These are phyloP conservation scores for Xenentodon cancila DNA, from an alignment of 2,797 vertebrate genomes.

Conservation along the genomic window DNA sequence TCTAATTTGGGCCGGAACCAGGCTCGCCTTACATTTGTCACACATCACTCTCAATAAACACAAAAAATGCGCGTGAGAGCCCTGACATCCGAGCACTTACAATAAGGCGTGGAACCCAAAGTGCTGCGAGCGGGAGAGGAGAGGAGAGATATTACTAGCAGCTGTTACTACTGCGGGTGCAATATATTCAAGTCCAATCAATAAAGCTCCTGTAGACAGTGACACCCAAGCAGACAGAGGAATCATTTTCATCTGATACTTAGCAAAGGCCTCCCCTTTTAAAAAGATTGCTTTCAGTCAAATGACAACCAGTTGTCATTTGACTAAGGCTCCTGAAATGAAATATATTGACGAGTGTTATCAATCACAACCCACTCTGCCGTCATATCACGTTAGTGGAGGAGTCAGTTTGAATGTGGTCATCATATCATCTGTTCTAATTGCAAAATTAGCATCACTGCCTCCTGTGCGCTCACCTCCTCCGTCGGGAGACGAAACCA, in stretches of 20 bases:
- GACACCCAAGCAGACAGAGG: conserved; percentile 90
- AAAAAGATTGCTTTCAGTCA: conserved; percentile 97
- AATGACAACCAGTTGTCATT: conserved; percentile 91
- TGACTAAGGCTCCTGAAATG: conserved; percentile 87
- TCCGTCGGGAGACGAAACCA: neutral
- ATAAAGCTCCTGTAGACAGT: conserved; percentile 89
- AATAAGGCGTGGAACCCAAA: conserved; percentile 67
- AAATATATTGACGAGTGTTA: conserved; percentile 89
- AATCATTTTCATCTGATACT: conserved; percentile 94
- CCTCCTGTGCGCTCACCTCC: conserved; percentile 49
- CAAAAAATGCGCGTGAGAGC: conserved; percentile 27
- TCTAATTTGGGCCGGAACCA: conserved; percentile 81
- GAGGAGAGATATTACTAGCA: conserved; percentile 84
- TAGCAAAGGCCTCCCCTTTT: conserved; percentile 92
- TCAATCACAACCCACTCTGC: conserved; percentile 82
- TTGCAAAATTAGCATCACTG: conserved; percentile 82
- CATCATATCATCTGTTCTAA: conserved; percentile 83
- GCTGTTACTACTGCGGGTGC: conserved; percentile 88
- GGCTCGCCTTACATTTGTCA: conserved; percentile 85
- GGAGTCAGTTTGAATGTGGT: conserved; percentile 72
- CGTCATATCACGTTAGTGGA: conserved; percentile 68
- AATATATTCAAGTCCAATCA: conserved; percentile 94
- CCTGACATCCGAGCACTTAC: conserved; percentile 54
- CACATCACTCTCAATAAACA: conserved; percentile 84
- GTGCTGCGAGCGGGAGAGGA: conserved; percentile 57